Percentiles rank a stretch among this genome's conserved stretches.
Evolutionary conservation across 2,888 invertebrate species (phyloP).

Genomic region (Sarcophaga rosellei): DNA sequence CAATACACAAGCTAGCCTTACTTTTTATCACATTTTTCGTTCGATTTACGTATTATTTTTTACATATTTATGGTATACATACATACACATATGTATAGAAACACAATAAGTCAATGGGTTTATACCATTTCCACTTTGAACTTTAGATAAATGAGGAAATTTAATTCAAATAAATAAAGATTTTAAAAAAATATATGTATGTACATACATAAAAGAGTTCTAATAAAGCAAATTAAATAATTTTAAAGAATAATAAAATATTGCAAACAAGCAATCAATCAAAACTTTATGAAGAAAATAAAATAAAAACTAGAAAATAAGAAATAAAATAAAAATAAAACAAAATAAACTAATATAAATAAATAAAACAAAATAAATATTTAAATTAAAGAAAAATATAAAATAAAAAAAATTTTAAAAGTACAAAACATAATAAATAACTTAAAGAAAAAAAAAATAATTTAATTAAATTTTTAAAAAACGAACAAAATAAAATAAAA

Average conservation of each 20-base stretch:
- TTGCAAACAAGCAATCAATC: background rate
- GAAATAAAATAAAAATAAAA: background rate
- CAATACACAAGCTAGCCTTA: too few species aligned
- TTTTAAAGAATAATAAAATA: background rate
- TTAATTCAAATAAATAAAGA: constrained; percentile 7
- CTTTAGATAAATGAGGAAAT: too few species aligned
- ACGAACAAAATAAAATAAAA: too few species aligned
- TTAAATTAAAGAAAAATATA: background rate
- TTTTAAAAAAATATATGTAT: background rate
- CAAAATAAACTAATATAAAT: too few species aligned
- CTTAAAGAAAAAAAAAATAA: background rate
- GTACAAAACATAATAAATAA: background rate
- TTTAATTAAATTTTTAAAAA: too few species aligned
- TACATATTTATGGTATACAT: too few species aligned
- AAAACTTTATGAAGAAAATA: background rate
- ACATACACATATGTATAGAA: too few species aligned
- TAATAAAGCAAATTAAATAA: background rate
- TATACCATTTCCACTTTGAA: too few species aligned
- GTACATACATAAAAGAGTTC: background rate
- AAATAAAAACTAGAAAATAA: background rate
- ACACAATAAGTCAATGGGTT: too few species aligned
- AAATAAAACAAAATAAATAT: background rate
- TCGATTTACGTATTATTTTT: too few species aligned
- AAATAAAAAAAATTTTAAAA: background rate
- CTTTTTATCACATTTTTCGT: too few species aligned